Evolutionary conservation across 2,888 invertebrate genomes (phyloP), one percentile per base, ranked within the genome.

Genomic region (Sicus ferrugineus): DNA sequence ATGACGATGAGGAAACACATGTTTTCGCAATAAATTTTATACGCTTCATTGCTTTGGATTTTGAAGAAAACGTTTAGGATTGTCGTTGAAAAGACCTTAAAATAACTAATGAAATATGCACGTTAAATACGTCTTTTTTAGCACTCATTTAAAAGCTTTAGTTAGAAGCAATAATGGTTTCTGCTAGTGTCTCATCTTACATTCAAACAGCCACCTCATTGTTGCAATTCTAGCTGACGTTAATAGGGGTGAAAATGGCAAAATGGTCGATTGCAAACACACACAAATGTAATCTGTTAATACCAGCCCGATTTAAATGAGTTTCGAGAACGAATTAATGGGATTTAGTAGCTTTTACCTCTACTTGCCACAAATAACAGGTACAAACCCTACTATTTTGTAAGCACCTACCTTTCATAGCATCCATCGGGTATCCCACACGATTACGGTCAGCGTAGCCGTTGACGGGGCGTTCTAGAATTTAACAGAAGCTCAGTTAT

Each of bases 351-450:
- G 14, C n/a, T 38, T 11, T 34, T 1, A 11, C n/a, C n/a, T n/a
- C n/a, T n/a, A n/a, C n/a, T n/a, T n/a, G n/a, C n/a, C n/a, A n/a
- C n/a, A n/a, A n/a, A n/a, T n/a, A n/a, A n/a, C n/a, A n/a, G n/a
- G n/a, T n/a, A n/a, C n/a, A n/a, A n/a, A n/a, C n/a, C n/a, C n/a
- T n/a, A n/a, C n/a, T n/a, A n/a, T 26, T 23, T 52, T 19, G 9
- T 3, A 26, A 9, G 42, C 11, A 74, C 81, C 77, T 76, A 80
- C 82, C 80, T 68, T 78, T 81, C 71, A 81, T 74, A 50, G 78
- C 75, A 3, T 79, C 77, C 70, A 77, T 73, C 14, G 80, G 80
- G 74, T 78, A 79, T n/a, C 76, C 75, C 1, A 75, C 64, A 48
- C 75, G 77, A 70, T 77, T 75, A 0, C 70, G 72, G 26, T 78